Evolutionary conservation across 2,888 invertebrate genomes (phyloP), one percentile per base, ranked within the genome.

Genomic region (Apoda limacodes): DNA sequence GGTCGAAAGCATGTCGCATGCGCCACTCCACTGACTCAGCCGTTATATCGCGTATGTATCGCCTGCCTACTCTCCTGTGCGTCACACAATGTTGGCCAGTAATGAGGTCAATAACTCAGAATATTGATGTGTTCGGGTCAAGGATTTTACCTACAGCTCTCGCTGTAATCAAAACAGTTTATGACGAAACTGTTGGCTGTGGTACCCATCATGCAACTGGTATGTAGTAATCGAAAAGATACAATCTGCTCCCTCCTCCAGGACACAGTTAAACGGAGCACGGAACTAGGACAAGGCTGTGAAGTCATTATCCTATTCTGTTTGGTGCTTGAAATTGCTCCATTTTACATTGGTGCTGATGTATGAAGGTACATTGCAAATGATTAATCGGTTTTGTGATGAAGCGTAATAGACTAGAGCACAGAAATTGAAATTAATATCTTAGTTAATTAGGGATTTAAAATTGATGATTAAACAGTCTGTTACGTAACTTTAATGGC

Each of bases 301-400:
- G 69, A 63, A 60, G 63, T 57, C 48, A 78, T 78, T 76, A 78
- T 76, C 74, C 76, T 69, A 78, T 78, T n/a, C n/a, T n/a, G n/a
- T n/a, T n/a, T n/a, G n/a, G n/a, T n/a, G n/a, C n/a, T n/a, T n/a
- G n/a, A n/a, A n/a, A n/a, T n/a, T n/a, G n/a, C n/a, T n/a, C n/a
- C n/a, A n/a, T n/a, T n/a, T n/a, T n/a, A n/a, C n/a, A n/a, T n/a
- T n/a, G n/a, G n/a, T n/a, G n/a, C n/a, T n/a, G n/a, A n/a, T n/a
- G n/a, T n/a, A n/a, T n/a, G n/a, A n/a, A n/a, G n/a, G n/a, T n/a
- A n/a, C n/a, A n/a, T n/a, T n/a, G n/a, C n/a, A n/a, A n/a, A n/a
- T n/a, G n/a, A n/a, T n/a, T n/a, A n/a, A n/a, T n/a, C n/a, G n/a
- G n/a, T n/a, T n/a, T n/a, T n/a, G n/a, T n/a, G n/a, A n/a, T n/a